Base-by-base conservation (phyloP, 2,113 vertebrate species). In the Oryzias melastigma region DNA sequence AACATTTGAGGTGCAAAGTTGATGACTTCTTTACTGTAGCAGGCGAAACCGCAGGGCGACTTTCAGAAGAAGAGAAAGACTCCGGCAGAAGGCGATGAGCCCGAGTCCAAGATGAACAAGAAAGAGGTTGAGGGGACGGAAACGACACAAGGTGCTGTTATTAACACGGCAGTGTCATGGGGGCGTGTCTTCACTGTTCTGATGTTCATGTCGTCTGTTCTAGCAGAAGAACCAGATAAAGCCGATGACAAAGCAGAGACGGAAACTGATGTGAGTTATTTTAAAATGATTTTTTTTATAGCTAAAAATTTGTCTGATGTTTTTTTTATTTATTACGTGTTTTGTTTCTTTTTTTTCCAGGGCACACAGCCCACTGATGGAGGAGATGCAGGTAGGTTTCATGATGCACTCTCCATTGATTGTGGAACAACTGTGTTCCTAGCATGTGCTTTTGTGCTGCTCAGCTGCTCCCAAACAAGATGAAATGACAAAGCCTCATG, bases 401-500 rank as follows among this genome's bases (percentile, higher is more conserved):
- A 2, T 44, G 19, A 8, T 47, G 46, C 46, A 46, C 14, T 17
- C 18, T 47, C 19, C 2, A 7, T 12, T 18, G n/a, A 5, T n/a
- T 25, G 14, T 24, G 16, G 13, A 27, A 20, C 10, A 35, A n/a
- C n/a, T 0, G 2, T 17, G 2, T 22, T 6, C 2, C 4, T 66
- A 19, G 58, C 1, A 1, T 47, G 16, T 47, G 24, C 22, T 55
- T 15, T 44, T 29, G 10, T 72, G 4, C 49, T 66, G 12, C 6
- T 58, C 14, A 87, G 87, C 52, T 56, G 12, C 54, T 42, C 67
- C 80, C 0, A 69, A 74, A 58, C 89, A 91, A 53, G 94, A 94
- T 43, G 93, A 95, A 51, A 91, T 92, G 57, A 88, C 77, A 62
- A 92, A 90, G 56, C 75, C 89, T 43, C 93, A 89, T 17, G 91